Conservation (phyloP, 2,797 vertebrate species). For the Melanotaenia pygmaea region DNA sequence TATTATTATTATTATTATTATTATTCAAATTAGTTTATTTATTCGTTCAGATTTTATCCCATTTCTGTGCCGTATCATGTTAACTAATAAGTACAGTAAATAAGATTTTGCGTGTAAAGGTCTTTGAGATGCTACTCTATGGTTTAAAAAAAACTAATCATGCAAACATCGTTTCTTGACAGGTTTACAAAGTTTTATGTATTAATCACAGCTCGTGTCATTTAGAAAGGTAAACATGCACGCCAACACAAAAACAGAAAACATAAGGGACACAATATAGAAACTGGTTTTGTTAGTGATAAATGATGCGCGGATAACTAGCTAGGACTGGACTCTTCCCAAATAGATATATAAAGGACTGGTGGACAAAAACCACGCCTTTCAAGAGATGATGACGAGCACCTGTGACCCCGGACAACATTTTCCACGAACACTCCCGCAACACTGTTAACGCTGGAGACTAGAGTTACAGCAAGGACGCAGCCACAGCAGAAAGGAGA, state of each 20-base stretch:
- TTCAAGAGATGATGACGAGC: slow-evolving; percentile 84
- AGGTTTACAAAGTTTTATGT: slow-evolving; percentile 5
- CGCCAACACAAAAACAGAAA: neutral
- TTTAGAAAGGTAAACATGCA: neutral
- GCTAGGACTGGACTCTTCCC: slow-evolving; percentile 47
- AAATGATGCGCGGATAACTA: slow-evolving; percentile 26
- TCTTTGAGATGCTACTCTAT: neutral
- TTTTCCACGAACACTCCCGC: slow-evolving; percentile 55
- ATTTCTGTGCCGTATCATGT: neutral
- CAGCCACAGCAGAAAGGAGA: slow-evolving; percentile 66
- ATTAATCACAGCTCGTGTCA: slow-evolving; percentile 15
- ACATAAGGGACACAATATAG: neutral
- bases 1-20: too few relatives aligned
- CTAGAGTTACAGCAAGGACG: slow-evolving; percentile 68
- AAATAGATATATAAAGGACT: slow-evolving; percentile 80
- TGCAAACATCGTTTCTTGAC: neutral
- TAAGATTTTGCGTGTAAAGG: neutral
- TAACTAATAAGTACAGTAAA: slow-evolving; percentile 13
- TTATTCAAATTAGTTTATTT: too few relatives aligned
- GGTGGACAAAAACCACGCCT: slow-evolving; percentile 86
- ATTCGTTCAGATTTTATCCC: neutral
- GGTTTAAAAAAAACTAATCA: neutral
- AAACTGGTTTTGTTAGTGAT: slow-evolving; percentile 21
- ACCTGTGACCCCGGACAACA: slow-evolving; percentile 84
- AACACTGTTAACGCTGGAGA: slow-evolving; percentile 51